Conservation (phyloP, 2,797 vertebrate species). For the Pangasius larnaudii region DNA sequence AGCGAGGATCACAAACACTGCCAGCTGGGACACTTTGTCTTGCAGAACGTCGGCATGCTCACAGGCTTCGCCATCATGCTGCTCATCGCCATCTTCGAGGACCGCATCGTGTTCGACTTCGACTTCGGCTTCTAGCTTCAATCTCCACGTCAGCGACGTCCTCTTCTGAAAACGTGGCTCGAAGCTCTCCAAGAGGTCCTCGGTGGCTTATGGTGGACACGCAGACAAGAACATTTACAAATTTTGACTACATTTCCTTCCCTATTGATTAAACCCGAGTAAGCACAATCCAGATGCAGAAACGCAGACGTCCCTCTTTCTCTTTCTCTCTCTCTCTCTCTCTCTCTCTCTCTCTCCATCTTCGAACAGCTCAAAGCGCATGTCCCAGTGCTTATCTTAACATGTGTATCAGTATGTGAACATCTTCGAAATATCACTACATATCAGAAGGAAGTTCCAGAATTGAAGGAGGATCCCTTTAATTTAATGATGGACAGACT, state of each 20-base stretch:
- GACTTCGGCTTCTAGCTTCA: constrained; percentile 87
- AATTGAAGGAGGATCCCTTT: constrained; percentile 40
- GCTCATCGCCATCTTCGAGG: constrained; percentile 97
- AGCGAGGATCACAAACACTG: constrained; percentile 92
- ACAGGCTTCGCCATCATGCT: constrained; percentile 97
- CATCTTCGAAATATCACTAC: constrained; percentile 11
- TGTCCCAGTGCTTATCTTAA: constrained; percentile 3
- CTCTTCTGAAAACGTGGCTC: constrained; percentile 62
- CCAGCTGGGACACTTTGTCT: constrained; percentile 90
- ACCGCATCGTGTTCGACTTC: constrained; percentile 92
- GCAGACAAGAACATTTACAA: constrained; percentile 60
- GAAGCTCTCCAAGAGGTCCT: constrained; percentile 60
- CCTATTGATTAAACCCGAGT: neutral
- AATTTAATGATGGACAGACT: constrained; percentile 10
- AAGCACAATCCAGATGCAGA: constrained; percentile 42
- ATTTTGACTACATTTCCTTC: constrained; percentile 55
- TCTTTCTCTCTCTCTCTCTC: neutral
- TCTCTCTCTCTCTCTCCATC: neutral
- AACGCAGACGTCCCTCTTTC: neutral
- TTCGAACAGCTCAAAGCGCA: neutral
- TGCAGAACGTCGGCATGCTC: constrained; percentile 93
- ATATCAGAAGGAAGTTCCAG: constrained; percentile 8
- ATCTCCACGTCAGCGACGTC: constrained; percentile 52
- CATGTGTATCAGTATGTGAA: neutral
- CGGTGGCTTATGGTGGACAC: constrained; percentile 58